Percentiles rank a stretch among this genome's conserved stretches.
These are phyloP conservation scores for Bufotes viridis DNA, from an alignment of 2,797 vertebrate species.

Conservation along the genomic window DNA sequence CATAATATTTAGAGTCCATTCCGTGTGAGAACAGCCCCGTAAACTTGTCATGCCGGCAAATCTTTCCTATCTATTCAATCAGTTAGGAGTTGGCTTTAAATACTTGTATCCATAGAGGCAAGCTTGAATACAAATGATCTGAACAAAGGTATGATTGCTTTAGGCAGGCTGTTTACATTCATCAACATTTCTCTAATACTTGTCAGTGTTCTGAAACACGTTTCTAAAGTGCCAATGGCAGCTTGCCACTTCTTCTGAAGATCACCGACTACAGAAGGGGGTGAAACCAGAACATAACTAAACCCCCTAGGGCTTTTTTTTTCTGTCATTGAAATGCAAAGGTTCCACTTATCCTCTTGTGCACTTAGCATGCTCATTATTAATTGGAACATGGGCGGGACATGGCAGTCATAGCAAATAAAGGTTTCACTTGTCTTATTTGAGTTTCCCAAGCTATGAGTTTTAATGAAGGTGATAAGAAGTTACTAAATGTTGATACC, in stretches of 20 bases:
- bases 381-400: constrained; percentile 60
- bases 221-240: constrained; percentile 69
- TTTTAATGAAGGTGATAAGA: constrained; percentile 16
- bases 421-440: constrained; percentile 52
- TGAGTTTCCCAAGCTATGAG: constrained; percentile 42
- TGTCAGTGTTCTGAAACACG: constrained; percentile 69
- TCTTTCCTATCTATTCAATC: constrained; percentile 3
- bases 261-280: constrained; percentile 65
- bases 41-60: neutral
- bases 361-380: constrained; percentile 58
- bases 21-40: neutral
- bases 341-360: constrained; percentile 62
- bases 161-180: constrained; percentile 70
- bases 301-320: constrained; percentile 60
- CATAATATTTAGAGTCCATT: neutral
- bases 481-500: neutral
- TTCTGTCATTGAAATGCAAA: constrained; percentile 56
- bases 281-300: constrained; percentile 65
- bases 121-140: constrained; percentile 67
- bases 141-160: constrained; percentile 69
- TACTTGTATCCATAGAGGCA: constrained; percentile 63
- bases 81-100: constrained; percentile 42
- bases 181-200: constrained; percentile 69
- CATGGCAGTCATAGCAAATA: constrained; percentile 25
- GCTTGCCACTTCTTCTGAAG: constrained; percentile 68